Evolutionary conservation across 2,888 invertebrate genomes (phyloP).

Genomic region (Entomobrya proxima): DNA sequence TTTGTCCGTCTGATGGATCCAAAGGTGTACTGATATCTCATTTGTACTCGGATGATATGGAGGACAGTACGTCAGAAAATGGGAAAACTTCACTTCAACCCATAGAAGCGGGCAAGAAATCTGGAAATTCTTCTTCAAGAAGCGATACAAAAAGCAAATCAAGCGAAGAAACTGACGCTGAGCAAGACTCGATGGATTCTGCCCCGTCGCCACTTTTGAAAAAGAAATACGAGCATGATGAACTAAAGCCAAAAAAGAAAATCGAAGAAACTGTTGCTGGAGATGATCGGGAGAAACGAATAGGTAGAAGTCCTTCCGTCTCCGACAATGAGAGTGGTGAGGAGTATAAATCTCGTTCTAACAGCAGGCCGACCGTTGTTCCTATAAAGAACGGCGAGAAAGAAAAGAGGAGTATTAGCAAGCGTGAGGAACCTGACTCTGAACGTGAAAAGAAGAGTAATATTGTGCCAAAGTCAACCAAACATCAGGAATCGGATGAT

Average conservation of each 20-base stretch:
- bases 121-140: constrained; percentile 24
- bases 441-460: constrained; percentile 39
- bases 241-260: constrained; percentile 32
- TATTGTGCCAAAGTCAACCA: constrained; percentile 24
- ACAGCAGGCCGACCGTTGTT: not conserved
- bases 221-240: constrained; percentile 69
- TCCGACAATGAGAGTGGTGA: constrained; percentile 54
- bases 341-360: constrained; percentile 20
- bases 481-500: constrained; percentile 59
- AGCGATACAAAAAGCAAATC: constrained; percentile 60
- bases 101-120: constrained; percentile 1
- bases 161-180: constrained; percentile 61
- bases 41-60: constrained; percentile 74
- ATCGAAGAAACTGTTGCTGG: not conserved
- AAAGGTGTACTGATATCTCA: constrained; percentile 74
- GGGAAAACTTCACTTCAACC: not conserved
- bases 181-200: constrained; percentile 72
- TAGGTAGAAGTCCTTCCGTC: constrained; percentile 22
- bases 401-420: constrained; percentile 70
- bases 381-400: constrained; percentile 64
- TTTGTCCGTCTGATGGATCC: constrained; percentile 74
- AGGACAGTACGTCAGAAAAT: constrained; percentile 65
- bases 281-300: constrained; percentile 27
- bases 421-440: constrained; percentile 78
- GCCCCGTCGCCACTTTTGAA: constrained; percentile 75